These are phyloP conservation scores for Drosophila nigromelanica DNA, from an alignment of 1,140 invertebrate genomes.

Conservation along the genomic window DNA sequence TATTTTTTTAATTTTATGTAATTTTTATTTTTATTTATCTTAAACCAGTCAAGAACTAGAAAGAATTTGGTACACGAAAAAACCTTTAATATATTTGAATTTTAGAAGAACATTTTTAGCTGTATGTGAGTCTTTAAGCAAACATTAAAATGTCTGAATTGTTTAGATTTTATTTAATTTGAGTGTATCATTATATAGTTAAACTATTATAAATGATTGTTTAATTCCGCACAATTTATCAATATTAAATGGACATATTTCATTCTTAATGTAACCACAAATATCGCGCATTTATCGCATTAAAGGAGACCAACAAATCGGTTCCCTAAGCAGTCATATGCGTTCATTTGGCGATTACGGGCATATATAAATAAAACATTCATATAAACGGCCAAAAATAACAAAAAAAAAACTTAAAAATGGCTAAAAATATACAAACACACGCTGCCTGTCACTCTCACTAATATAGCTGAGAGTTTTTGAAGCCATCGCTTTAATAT, in stretches of 20 bases:
- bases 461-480: slow-evolving; percentile 33
- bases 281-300: slow-evolving; percentile 14
- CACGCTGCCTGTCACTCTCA: slow-evolving; percentile 24
- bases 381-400: slow-evolving; percentile 28
- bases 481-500: slow-evolving; percentile 46
- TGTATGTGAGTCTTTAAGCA: too few relatives aligned
- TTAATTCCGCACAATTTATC: background rate
- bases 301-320: background rate
- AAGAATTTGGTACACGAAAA: too few relatives aligned
- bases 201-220: background rate
- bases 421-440: slow-evolving; percentile 43
- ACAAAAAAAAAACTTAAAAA: slow-evolving; percentile 32
- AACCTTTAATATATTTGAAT: too few relatives aligned
- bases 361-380: slow-evolving; percentile 63
- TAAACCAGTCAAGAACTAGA: too few relatives aligned
- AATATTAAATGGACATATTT: slow-evolving; percentile 1
- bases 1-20: too few relatives aligned
- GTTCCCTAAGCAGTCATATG: slow-evolving; percentile 56
- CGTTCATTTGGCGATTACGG: slow-evolving; percentile 57
- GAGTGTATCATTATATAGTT: too few relatives aligned
- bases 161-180: too few relatives aligned
- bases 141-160: too few relatives aligned
- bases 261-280: slow-evolving; percentile 3
- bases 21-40: too few relatives aligned
- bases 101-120: too few relatives aligned